Percentiles rank a stretch among this genome's conserved stretches.
Conservation (phyloP, 37 sponge, comb jelly and placozoan genomes). For the Crambe crambe region DNA sequence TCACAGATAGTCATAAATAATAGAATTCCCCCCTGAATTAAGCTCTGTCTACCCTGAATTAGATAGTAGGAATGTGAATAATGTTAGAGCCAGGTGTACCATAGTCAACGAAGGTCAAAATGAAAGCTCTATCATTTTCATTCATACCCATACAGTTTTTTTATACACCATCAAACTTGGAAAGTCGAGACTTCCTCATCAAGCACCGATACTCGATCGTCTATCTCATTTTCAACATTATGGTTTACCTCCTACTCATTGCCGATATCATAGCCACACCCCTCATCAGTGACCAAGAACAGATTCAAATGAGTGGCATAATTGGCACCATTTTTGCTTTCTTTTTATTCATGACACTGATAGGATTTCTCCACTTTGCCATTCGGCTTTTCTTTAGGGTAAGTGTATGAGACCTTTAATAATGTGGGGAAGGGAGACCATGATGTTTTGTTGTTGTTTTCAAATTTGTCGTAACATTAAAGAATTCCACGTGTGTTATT, state of each 20-base stretch:
- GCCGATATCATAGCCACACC: slow-evolving; percentile 77
- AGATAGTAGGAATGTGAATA: no score
- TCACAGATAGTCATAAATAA: no score
- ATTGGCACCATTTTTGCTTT: slow-evolving; percentile 59
- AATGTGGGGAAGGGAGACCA: neutral
- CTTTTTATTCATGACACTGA: slow-evolving; percentile 40
- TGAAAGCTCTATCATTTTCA: neutral
- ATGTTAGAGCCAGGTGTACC: no score
- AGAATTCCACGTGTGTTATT: neutral
- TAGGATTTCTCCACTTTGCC: slow-evolving; percentile 63
- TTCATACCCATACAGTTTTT: slow-evolving; percentile 32
- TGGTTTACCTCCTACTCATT: slow-evolving; percentile 55
- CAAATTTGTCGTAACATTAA: neutral
- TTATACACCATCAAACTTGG: slow-evolving; percentile 11
- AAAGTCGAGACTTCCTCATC: slow-evolving; percentile 27
- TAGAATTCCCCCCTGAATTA: no score
- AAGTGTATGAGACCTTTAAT: slow-evolving; percentile 4
- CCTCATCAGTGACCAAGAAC: slow-evolving; percentile 57
- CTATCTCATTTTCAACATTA: slow-evolving; percentile 47
- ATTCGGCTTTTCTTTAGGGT: slow-evolving; percentile 70
- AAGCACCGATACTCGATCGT: slow-evolving; percentile 43
- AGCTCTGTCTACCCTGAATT: no score
- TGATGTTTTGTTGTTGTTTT: neutral
- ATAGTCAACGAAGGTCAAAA: no score
- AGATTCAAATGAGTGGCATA: slow-evolving; percentile 50